Evolutionary conservation across 2,113 vertebrate species (phyloP).

Genomic region (Crotophaga sulcirostris): DNA sequence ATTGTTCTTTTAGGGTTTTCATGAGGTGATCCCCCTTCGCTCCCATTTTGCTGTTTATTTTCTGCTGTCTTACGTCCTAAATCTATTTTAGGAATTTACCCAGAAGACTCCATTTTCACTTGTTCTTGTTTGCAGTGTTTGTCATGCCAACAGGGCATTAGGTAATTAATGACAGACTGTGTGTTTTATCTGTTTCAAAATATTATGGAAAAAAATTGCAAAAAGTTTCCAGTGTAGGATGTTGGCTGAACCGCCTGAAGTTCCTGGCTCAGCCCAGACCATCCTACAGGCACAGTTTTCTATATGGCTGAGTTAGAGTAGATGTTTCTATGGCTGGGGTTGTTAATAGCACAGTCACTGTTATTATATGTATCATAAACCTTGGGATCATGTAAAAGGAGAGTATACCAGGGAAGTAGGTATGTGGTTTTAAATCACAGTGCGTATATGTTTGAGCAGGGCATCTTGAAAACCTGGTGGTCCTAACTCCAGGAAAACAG

Average conservation of each 20-base stretch:
- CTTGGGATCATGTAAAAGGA: not conserved
- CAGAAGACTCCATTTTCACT: not conserved
- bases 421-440: not conserved
- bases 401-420: not conserved
- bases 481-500: not conserved
- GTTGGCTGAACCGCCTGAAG: not conserved
- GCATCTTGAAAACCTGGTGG: not conserved
- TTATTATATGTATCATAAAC: not conserved
- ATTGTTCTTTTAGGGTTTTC: not conserved
- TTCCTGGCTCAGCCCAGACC: conserved; percentile 2
- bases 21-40: not conserved
- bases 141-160: not conserved
- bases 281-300: not conserved
- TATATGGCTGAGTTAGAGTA: not conserved
- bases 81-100: not conserved
- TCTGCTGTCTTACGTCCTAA: not conserved
- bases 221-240: conserved; percentile 24
- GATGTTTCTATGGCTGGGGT: not conserved
- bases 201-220: not conserved
- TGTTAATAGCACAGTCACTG: not conserved
- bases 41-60: not conserved
- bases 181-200: conserved; percentile 22
- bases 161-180: not conserved
- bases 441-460: not conserved
- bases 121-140: not conserved